phyloP scores from a whole-genome alignment of 2,113 vertebrate genomes.

The Cardinalis cardinalis region DNA sequence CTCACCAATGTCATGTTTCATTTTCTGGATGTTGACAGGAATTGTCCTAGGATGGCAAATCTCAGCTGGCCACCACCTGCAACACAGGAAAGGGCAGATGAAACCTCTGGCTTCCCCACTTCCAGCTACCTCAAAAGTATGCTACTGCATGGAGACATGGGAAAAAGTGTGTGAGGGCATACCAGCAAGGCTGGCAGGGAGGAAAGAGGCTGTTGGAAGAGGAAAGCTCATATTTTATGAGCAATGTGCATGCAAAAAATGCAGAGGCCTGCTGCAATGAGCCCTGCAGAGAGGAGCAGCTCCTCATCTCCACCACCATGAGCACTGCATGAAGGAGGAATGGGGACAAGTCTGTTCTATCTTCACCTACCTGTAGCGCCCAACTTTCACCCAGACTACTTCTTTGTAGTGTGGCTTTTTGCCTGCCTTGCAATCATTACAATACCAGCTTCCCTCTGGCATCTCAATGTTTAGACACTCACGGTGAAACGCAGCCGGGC shows the following conservation, averaged over 20 bases:
- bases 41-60: constrained; percentile 92
- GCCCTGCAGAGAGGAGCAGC: not conserved
- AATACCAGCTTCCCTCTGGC: constrained; percentile 98
- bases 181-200: not conserved
- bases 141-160: not conserved
- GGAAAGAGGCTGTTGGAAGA: not conserved
- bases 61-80: constrained; percentile 98
- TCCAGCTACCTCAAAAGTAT: not conserved
- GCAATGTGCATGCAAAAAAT: not conserved
- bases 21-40: constrained; percentile 94
- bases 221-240: not conserved
- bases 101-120: not conserved
- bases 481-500: constrained; percentile 94
- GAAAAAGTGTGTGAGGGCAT: not conserved
- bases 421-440: constrained; percentile 96
- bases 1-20: constrained; percentile 94
- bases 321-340: not conserved
- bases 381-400: constrained; percentile 98
- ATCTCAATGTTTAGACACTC: constrained; percentile 98
- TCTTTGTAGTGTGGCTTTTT: constrained; percentile 95
- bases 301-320: not conserved
- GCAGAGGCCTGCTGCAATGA: constrained; percentile 3
- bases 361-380: constrained; percentile 89
- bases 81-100: not conserved
- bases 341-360: not conserved